These are phyloP conservation scores for Thereva unica DNA, from an alignment of 2,888 invertebrate species.

Conservation along the genomic window DNA sequence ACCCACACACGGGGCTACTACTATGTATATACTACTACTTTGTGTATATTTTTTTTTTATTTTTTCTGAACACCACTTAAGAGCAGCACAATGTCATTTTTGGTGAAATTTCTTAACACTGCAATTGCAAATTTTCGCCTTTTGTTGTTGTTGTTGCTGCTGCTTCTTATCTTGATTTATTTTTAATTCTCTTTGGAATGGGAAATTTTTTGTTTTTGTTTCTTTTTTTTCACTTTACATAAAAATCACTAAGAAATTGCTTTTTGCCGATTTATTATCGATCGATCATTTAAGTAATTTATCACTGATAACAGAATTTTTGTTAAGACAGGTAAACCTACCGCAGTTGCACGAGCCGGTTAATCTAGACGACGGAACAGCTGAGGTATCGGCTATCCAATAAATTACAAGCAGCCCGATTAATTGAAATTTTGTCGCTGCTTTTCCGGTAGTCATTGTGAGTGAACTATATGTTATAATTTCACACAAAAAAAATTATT, in stretches of 20 bases:
- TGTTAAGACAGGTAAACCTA: conserved; percentile 10
- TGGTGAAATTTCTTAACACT: background rate
- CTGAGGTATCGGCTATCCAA: background rate
- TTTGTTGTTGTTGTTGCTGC: no score
- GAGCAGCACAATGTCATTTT: conserved; percentile 1
- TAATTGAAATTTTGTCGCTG: background rate
- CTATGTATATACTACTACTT: conserved; percentile 13
- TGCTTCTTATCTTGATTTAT: no score
- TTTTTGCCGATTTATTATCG: no score
- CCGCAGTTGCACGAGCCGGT: conserved; percentile 25
- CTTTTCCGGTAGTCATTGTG: conserved; percentile 4
- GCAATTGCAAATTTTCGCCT: no score
- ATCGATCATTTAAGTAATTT: no score
- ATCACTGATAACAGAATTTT: no score
- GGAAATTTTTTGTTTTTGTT: no score
- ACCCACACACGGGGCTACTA: conserved; percentile 24
- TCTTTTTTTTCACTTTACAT: no score
- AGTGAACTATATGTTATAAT: background rate
- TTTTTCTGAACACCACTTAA: background rate
- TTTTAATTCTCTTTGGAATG: no score
- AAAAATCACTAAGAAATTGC: no score
- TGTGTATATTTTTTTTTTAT: background rate
- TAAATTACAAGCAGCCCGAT: background rate
- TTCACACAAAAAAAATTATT: background rate
- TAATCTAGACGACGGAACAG: conserved; percentile 15